Evolutionary conservation across 2,888 invertebrate species (phyloP).

Genomic region (Mesoligia furuncula): DNA sequence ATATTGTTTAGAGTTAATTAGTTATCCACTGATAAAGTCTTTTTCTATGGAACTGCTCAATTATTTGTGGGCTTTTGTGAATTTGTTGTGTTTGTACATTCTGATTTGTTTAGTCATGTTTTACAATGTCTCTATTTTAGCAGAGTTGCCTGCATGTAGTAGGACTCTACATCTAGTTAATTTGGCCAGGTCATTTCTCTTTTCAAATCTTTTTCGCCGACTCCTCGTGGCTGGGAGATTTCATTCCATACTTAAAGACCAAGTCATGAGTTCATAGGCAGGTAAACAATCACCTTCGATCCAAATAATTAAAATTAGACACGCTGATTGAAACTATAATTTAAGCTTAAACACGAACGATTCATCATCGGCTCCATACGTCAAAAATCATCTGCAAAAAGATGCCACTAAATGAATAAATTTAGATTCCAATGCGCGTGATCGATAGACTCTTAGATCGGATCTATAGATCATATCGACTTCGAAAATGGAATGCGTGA

Average conservation of each 20-base stretch:
- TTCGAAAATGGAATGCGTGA: slow-evolving; percentile 90
- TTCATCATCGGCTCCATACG: slow-evolving; percentile 78
- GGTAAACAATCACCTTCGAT: slow-evolving; percentile 63
- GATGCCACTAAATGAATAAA: slow-evolving; percentile 89
- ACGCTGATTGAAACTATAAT: slow-evolving; percentile 77
- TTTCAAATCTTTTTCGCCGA: neutral
- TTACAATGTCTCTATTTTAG: slow-evolving; percentile 27
- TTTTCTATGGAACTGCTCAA: slow-evolving; percentile 79
- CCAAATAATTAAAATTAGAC: slow-evolving; percentile 73
- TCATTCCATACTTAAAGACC: slow-evolving; percentile 1
- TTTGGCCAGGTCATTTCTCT: neutral
- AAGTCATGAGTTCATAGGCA: slow-evolving; percentile 48
- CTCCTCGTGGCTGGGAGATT: neutral
- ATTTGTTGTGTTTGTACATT: slow-evolving; percentile 32
- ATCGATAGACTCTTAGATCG: slow-evolving; percentile 89
- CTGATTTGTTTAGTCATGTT: slow-evolving; percentile 23
- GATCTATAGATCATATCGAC: slow-evolving; percentile 90
- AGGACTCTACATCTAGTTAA: neutral
- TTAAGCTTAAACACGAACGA: slow-evolving; percentile 76
- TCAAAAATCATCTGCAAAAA: slow-evolving; percentile 87
- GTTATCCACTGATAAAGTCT: slow-evolving; percentile 82
- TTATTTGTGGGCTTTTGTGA: slow-evolving; percentile 57
- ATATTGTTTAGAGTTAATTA: slow-evolving; percentile 90
- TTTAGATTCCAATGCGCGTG: slow-evolving; percentile 88
- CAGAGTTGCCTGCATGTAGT: neutral